phyloP scores from a whole-genome alignment of 2,797 vertebrate genomes.

The Pithecia hirsuta region DNA sequence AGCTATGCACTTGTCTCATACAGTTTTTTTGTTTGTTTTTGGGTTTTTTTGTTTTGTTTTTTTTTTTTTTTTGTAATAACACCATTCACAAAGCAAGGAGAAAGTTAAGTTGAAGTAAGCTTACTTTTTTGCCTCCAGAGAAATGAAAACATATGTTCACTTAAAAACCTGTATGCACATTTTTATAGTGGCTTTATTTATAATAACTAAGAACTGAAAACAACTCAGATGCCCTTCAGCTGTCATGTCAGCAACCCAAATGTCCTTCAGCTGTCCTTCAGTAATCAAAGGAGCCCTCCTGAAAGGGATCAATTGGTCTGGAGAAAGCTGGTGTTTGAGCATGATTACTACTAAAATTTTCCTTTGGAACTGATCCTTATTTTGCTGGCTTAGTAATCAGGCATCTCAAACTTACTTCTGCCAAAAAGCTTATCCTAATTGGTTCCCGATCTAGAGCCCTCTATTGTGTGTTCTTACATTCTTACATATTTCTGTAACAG shows the following conservation, averaged over 20 bases:
- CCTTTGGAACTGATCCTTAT: neutral
- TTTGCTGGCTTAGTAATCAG: neutral
- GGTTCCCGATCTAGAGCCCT: neutral
- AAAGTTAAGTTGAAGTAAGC: neutral
- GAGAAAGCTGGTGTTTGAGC: neutral
- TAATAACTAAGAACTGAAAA: neutral
- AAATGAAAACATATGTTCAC: neutral
- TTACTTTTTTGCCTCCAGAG: neutral
- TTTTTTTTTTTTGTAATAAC: neutral
- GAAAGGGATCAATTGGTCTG: neutral
- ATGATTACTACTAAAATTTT: constrained; percentile 30
- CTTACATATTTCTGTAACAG: neutral
- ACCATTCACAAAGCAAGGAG: neutral
- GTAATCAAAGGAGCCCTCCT: neutral
- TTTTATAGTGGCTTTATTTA: constrained; percentile 31
- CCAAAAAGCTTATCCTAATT: constrained; percentile 29
- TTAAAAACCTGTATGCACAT: neutral
- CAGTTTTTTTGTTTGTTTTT: neutral
- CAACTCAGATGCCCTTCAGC: neutral
- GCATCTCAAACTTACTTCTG: neutral
- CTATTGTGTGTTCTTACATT: neutral
- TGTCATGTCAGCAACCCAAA: neutral
- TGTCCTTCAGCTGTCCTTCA: neutral
- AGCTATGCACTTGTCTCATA: neutral
- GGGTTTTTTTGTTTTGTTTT: neutral